Percentiles rank a stretch among this genome's conserved stretches.
Evolutionary conservation across 2,113 vertebrate genomes (phyloP).

Genomic region (Cyanistes caeruleus): DNA sequence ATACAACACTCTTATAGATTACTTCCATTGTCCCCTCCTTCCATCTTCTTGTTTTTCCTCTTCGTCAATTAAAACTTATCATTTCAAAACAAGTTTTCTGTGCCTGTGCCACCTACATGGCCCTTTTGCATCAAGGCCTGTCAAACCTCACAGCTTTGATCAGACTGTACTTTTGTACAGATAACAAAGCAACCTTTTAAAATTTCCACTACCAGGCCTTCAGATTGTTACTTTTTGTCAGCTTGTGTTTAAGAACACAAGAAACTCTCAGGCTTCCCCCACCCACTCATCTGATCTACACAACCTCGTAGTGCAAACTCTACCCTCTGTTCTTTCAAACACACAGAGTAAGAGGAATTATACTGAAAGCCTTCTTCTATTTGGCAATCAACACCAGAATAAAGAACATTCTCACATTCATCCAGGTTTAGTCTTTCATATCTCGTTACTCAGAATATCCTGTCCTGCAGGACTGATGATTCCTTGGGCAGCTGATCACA

Average conservation of each 20-base stretch:
- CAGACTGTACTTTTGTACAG: neutral
- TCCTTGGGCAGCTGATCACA: neutral
- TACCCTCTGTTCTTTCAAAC: neutral
- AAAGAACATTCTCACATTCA: neutral
- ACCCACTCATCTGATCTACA: neutral
- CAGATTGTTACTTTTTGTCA: neutral
- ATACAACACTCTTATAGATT: neutral
- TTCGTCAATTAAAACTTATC: neutral
- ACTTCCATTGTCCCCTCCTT: neutral
- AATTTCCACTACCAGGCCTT: neutral
- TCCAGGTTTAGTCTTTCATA: neutral
- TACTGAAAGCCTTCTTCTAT: neutral
- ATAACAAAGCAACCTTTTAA: neutral
- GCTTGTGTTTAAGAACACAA: neutral
- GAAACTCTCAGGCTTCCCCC: neutral
- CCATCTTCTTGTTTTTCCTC: neutral
- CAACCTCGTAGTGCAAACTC: neutral
- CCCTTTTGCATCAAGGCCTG: neutral
- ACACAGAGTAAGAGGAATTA: neutral
- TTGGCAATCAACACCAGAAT: neutral
- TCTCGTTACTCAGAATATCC: neutral
- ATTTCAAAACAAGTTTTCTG: neutral
- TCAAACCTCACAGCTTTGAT: neutral
- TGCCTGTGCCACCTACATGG: neutral
- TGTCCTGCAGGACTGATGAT: neutral